These are phyloP conservation scores for Hybognathus amarus DNA, from an alignment of 2,797 vertebrate genomes.

Conservation along the genomic window DNA sequence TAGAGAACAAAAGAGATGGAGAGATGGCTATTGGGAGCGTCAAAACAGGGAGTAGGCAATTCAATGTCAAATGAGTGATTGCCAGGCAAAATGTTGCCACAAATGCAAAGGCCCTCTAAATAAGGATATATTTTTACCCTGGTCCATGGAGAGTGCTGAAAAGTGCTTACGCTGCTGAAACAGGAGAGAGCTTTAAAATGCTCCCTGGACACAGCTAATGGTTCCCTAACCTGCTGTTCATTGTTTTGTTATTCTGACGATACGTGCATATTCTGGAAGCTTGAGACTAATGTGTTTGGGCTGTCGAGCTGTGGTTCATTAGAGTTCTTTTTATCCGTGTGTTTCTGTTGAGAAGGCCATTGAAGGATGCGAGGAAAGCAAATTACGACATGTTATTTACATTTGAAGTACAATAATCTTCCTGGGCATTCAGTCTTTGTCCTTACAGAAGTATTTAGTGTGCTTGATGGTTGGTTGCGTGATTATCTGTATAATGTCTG, in stretches of 20 bases:
- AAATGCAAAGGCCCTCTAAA: conserved; percentile 46
- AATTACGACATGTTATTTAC: conserved; percentile 21
- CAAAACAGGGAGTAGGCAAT: conserved; percentile 1
- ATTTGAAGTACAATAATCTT: neutral
- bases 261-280: conserved; percentile 49
- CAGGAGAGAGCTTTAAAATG: conserved; percentile 55
- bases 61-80: conserved; percentile 48
- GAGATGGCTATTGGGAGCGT: neutral
- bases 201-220: conserved; percentile 60
- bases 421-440: neutral
- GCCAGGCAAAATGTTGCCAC: conserved; percentile 50
- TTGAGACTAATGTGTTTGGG: conserved; percentile 49
- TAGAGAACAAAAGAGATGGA: conserved; percentile 4
- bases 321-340: conserved; percentile 32
- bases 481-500: neutral
- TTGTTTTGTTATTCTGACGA: conserved; percentile 56
- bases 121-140: conserved; percentile 49
- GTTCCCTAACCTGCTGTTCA: conserved; percentile 60
- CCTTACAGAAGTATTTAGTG: neutral
- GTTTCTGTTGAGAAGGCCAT: conserved; percentile 39
- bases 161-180: conserved; percentile 59
- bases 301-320: conserved; percentile 52
- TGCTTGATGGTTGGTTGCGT: conserved; percentile 10
- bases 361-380: conserved; percentile 11
- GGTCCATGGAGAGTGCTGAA: conserved; percentile 43